A percentile compares a stretch with the other conserved stretches of the same genome.
Conservation (phyloP, 1,140 invertebrate species). For the Vanessa atalanta region DNA sequence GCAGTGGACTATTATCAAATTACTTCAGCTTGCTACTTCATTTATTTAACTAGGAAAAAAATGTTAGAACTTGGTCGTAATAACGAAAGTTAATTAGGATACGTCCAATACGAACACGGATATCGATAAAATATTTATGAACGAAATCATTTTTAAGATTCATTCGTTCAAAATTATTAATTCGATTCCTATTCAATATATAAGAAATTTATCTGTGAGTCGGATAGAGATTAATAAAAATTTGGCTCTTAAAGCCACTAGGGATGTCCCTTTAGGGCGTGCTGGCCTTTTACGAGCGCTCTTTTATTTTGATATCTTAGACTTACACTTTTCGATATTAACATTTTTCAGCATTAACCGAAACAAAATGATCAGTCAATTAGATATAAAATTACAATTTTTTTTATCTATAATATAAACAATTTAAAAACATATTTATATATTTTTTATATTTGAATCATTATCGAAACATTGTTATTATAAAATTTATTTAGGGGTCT, state of each 20-base stretch:
- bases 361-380: background rate
- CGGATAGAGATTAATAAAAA: conserved; percentile 71
- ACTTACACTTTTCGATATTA: conserved; percentile 26
- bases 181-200: conserved; percentile 62
- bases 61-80: background rate
- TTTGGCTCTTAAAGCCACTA: conserved; percentile 58
- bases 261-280: conserved; percentile 68
- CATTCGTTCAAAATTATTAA: conserved; percentile 51
- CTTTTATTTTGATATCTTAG: conserved; percentile 67
- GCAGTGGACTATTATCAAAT: too few relatives aligned
- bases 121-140: conserved; percentile 32
- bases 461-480: too few relatives aligned
- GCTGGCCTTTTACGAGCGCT: conserved; percentile 68
- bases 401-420: too few relatives aligned
- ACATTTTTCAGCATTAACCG: conserved; percentile 8
- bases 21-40: too few relatives aligned
- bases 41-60: background rate
- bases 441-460: too few relatives aligned
- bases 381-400: too few relatives aligned
- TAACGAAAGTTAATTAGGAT: conserved; percentile 12
- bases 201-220: conserved; percentile 60
- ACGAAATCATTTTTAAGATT: conserved; percentile 32
- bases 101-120: conserved; percentile 32
- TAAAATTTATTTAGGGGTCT: too few relatives aligned
- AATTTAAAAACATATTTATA: too few relatives aligned